Evolutionary conservation across 2,113 vertebrate species (phyloP), one percentile per base, ranked within the genome.

Genomic region (Canis aureus): DNA sequence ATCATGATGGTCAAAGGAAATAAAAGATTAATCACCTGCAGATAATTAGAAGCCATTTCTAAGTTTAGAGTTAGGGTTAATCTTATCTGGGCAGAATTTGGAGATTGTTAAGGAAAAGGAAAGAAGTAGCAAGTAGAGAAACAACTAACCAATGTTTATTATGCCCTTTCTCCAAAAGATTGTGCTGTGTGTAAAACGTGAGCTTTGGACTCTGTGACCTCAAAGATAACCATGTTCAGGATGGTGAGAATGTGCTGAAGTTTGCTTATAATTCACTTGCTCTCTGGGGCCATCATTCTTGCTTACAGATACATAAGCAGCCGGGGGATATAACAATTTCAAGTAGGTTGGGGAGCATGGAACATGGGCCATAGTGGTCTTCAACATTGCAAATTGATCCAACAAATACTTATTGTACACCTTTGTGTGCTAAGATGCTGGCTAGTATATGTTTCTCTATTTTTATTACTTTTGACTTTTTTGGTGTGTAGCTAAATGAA

Each of bases 31-130:
- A 74, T 66, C 55, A 32, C 35, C 25, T 60, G 38, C 38, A 95
- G 38, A 92, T 16, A 78, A 78, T 78, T 88, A 60, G 66, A 96
- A 57, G 49, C 29, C 27, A 74, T 74, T 86, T 94, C 73, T 81
- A 82, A 67, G 53, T 38, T 59, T 76, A 74, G 59, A 69, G 5
- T 88, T 51, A 25, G 51, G 38, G 32, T 76, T 64, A 66, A n/a
- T 94, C 35, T 38, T 16, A 60, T 43, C n/a, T 62, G 53, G 71
- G 53, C 29, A 80, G 62, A 86, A 53, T 62, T 62, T 60, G 17
- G 38, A 85, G 73, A 17, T 59, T 49, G 27, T 60, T 71, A 86
- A 95, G 55, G 25, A 71, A 80, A 91, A 80, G 25, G 64, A 79
- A 91, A 62, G 59, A 66, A 35, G 49, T 35, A 89, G 35, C n/a